phyloP scores from a whole-genome alignment of 2,888 invertebrate species.

The Amphipoea lucens region DNA sequence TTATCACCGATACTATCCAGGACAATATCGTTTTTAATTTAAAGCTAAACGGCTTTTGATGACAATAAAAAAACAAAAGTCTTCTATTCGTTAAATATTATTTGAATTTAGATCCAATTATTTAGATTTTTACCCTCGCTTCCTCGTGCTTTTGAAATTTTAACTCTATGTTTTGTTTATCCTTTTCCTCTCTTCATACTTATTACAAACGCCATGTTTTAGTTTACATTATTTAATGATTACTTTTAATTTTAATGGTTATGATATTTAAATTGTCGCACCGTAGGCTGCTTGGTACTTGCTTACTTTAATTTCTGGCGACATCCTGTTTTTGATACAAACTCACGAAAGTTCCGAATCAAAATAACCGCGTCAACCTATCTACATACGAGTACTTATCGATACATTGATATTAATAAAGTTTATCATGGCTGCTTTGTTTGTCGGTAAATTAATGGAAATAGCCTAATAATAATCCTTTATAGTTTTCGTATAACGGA shows the following conservation, averaged over 20 bases:
- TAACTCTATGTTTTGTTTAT: slow-evolving; percentile 6
- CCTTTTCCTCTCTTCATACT: slow-evolving; percentile 14
- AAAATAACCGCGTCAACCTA: slow-evolving; percentile 18
- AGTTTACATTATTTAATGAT: slow-evolving; percentile 13
- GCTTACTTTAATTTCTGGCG: slow-evolving; percentile 77
- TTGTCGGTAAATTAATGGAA: slow-evolving; percentile 33
- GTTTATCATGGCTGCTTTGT: slow-evolving; percentile 19
- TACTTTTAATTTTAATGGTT: slow-evolving; percentile 20
- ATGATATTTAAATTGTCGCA: slow-evolving; percentile 45
- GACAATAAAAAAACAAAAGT: slow-evolving; percentile 13
- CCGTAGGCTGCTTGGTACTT: slow-evolving; percentile 71
- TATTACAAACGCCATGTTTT: slow-evolving; percentile 13
- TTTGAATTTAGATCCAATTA: slow-evolving; percentile 27
- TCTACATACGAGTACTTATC: slow-evolving; percentile 9
- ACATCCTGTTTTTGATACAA: slow-evolving; percentile 72
- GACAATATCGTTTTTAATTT: neutral
- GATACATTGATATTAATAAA: slow-evolving; percentile 36
- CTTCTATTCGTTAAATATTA: slow-evolving; percentile 4
- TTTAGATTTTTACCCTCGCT: slow-evolving; percentile 40
- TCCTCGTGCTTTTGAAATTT: slow-evolving; percentile 55
- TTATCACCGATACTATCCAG: neutral
- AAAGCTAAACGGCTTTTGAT: slow-evolving; percentile 14
- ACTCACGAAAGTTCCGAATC: slow-evolving; percentile 55
- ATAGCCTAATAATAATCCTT: slow-evolving; percentile 30
- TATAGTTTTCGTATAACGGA: slow-evolving; percentile 39